Conservation (phyloP, 2,797 vertebrate species). For the Myiothlypis coronata region DNA sequence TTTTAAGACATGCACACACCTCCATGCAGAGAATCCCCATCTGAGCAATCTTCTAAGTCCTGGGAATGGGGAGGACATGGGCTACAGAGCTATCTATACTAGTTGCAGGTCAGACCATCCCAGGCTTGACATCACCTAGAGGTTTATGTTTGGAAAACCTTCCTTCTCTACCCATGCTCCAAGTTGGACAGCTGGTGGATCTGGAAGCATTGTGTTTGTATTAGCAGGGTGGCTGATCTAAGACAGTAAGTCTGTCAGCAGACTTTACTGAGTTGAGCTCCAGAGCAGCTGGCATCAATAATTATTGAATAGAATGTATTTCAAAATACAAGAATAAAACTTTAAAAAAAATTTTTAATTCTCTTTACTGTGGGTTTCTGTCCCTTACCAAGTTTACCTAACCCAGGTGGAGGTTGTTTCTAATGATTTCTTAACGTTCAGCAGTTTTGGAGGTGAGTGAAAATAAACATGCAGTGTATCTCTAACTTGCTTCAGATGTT, state of each 20-base stretch:
- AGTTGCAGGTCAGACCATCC: background rate
- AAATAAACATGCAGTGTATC: background rate
- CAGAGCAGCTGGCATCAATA: background rate
- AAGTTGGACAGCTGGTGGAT: background rate
- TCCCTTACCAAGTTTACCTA: background rate
- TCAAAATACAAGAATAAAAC: background rate
- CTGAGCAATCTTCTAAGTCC: background rate
- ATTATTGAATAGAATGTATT: background rate
- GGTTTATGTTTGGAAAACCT: background rate
- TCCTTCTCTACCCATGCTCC: background rate
- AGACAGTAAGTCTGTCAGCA: background rate
- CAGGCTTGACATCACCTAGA: background rate
- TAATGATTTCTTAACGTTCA: background rate
- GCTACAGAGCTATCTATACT: background rate
- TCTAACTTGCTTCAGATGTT: background rate
- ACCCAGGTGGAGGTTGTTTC: background rate
- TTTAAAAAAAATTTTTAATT: background rate
- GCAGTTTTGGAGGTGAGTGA: background rate
- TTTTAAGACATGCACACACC: background rate
- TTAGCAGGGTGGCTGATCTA: background rate
- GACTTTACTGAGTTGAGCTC: background rate
- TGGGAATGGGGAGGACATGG: rapidly evolving
- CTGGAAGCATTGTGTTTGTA: background rate
- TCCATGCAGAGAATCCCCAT: background rate
- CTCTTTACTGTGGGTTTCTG: background rate